Evolutionary conservation across 2,888 invertebrate species (phyloP).

Genomic region (Philaethria dido): DNA sequence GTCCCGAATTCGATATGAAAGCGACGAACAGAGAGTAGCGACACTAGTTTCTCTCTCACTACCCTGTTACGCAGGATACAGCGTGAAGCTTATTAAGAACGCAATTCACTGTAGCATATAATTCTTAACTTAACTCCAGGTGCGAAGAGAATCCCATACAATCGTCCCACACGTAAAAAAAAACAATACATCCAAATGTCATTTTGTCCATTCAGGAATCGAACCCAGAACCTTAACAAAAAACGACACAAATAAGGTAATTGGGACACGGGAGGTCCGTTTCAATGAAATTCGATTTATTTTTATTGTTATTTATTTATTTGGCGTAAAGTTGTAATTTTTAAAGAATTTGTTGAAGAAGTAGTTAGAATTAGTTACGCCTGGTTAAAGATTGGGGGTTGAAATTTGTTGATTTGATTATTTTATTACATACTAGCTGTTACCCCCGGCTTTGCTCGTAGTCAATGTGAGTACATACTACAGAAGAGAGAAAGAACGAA

Average conservation of each 20-base stretch:
- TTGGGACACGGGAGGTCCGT: neutral
- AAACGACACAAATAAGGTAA: neutral
- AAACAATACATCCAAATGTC: neutral
- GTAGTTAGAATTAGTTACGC: neutral
- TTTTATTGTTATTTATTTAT: neutral
- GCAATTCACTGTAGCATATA: too few relatives aligned
- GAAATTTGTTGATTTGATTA: neutral
- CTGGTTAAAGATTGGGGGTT: conserved; percentile 9
- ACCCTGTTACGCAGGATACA: too few relatives aligned
- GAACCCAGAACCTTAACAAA: neutral
- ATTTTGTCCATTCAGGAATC: neutral
- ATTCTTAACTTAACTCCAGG: neutral
- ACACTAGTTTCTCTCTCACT: too few relatives aligned
- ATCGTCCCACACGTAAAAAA: neutral
- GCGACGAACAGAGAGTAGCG: too few relatives aligned
- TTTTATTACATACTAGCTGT: too few relatives aligned
- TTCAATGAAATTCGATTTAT: conserved; percentile 2
- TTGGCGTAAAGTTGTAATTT: neutral
- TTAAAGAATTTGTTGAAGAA: neutral
- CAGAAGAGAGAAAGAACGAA: too few relatives aligned
- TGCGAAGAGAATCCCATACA: neutral
- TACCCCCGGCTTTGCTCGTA: too few relatives aligned
- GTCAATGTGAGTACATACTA: too few relatives aligned
- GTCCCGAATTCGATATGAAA: too few relatives aligned
- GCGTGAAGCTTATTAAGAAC: too few relatives aligned